A percentile compares a stretch with the other conserved stretches of the same genome.
Evolutionary conservation across 2,797 vertebrate species (phyloP).

Genomic region (Denticeps clupeoides): DNA sequence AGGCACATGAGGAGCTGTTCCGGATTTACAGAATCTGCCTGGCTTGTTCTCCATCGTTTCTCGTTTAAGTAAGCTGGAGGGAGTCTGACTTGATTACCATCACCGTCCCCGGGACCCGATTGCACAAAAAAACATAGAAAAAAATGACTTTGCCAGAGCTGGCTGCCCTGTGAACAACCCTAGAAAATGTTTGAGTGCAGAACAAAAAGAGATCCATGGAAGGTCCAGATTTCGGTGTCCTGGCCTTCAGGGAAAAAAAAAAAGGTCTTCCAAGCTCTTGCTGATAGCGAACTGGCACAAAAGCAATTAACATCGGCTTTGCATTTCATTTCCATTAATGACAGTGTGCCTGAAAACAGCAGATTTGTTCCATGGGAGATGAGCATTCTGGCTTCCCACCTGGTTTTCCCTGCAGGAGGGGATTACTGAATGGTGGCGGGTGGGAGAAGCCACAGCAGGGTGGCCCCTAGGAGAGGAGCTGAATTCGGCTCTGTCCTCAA

Average conservation of each 20-base stretch:
- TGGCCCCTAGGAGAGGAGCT: slow-evolving; percentile 35
- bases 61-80: slow-evolving; percentile 40
- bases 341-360: slow-evolving; percentile 34
- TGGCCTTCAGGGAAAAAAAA: slow-evolving; percentile 9
- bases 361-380: slow-evolving; percentile 53
- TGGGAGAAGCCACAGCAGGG: slow-evolving; percentile 22
- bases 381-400: slow-evolving; percentile 31
- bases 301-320: slow-evolving; percentile 56
- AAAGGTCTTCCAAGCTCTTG: slow-evolving; percentile 39
- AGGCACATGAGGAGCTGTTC: too few relatives aligned
- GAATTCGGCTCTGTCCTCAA: too few relatives aligned
- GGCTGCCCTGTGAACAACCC: too few relatives aligned
- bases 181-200: slow-evolving; percentile 22
- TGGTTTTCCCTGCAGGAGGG: slow-evolving; percentile 43
- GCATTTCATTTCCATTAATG: slow-evolving; percentile 41
- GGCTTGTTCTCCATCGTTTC: slow-evolving; percentile 41
- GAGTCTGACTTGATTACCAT: slow-evolving; percentile 41
- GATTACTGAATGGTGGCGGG: slow-evolving; percentile 30
- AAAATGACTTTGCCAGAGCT: too few relatives aligned
- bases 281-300: slow-evolving; percentile 45
- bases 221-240: slow-evolving; percentile 10
- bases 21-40: too few relatives aligned
- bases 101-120: slow-evolving; percentile 34
- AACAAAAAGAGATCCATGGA: slow-evolving; percentile 4
- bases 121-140: too few relatives aligned